A percentile compares a stretch with the other conserved stretches of the same genome.
phyloP scores from a whole-genome alignment of 1,140 invertebrate species.

The Eubasilissa regina region DNA sequence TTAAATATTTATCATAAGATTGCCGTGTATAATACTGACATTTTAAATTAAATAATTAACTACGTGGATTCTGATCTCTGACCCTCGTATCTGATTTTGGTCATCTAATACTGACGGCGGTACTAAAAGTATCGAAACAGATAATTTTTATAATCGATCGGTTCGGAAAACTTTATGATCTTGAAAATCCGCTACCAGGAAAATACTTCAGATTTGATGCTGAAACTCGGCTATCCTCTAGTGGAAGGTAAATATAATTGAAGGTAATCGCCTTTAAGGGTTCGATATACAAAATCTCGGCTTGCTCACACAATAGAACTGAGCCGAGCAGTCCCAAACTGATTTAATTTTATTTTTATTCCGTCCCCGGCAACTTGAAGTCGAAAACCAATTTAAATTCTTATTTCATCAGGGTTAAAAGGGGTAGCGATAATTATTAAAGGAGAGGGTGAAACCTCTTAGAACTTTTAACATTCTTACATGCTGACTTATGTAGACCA shows the following conservation, averaged over 20 bases:
- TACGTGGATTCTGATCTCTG: too few species aligned
- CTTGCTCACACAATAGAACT: not conserved
- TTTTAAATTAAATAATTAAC: too few species aligned
- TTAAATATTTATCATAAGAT: too few species aligned
- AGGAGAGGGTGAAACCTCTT: not conserved
- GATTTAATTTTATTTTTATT: conserved; percentile 6
- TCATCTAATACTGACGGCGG: too few species aligned
- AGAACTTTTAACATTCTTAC: too few species aligned
- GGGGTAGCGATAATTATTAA: conserved; percentile 9
- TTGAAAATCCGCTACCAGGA: not conserved
- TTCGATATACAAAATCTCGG: not conserved
- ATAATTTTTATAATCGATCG: too few species aligned
- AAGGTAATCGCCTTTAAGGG: conserved; percentile 4
- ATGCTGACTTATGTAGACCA: too few species aligned
- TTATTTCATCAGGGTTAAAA: conserved; percentile 13
- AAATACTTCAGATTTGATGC: not conserved
- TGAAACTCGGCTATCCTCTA: not conserved
- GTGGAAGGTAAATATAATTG: not conserved
- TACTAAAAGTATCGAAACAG: too few species aligned
- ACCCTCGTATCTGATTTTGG: too few species aligned
- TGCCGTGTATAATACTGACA: too few species aligned
- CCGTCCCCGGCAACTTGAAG: not conserved
- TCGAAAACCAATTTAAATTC: conserved; percentile 9
- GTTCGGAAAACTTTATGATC: too few species aligned
- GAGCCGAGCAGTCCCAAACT: too few species aligned